Percentiles rank a stretch among this genome's conserved stretches.
phyloP scores from a whole-genome alignment of 2,797 vertebrate species.

The Sebastolobus altivelis region DNA sequence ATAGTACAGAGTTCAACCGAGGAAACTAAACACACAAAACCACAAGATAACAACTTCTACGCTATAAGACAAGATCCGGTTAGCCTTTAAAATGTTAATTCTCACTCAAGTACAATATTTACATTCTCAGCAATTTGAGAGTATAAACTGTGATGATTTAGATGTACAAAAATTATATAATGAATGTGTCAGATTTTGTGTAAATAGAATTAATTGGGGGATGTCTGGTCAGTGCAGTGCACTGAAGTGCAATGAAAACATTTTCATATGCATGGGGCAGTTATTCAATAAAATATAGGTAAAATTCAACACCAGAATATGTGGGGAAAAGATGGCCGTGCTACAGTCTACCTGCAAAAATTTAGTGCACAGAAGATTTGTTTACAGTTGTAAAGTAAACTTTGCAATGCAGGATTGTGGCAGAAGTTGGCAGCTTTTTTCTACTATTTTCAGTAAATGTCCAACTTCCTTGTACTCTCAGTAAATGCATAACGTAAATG shows the following conservation, averaged over 20 bases:
- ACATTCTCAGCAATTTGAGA: conserved; percentile 69
- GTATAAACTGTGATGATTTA: conserved; percentile 53
- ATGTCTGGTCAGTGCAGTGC: neutral
- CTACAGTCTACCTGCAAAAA: conserved; percentile 8
- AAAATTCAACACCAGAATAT: conserved; percentile 17
- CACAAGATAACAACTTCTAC: conserved; percentile 51
- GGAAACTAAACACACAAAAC: conserved; percentile 61
- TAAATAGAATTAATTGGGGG: conserved; percentile 21
- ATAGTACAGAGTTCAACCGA: conserved; percentile 61
- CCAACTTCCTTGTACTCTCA: conserved; percentile 1
- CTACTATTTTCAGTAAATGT: neutral
- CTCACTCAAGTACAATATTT: conserved; percentile 74
- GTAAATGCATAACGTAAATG: conserved; percentile 17
- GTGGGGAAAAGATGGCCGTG: neutral
- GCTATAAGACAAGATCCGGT: conserved; percentile 57
- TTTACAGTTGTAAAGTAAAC: neutral
- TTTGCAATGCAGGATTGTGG: conserved; percentile 3
- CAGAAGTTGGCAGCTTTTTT: conserved; percentile 3
- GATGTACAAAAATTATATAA: conserved; percentile 35
- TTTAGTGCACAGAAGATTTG: neutral
- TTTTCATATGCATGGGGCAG: neutral
- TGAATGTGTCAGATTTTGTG: conserved; percentile 33
- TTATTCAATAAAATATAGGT: conserved; percentile 13
- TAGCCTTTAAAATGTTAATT: conserved; percentile 79
- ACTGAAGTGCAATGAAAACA: neutral